phyloP scores from a whole-genome alignment of 1,140 invertebrate species.

The Trypoxylus dichotomus region DNA sequence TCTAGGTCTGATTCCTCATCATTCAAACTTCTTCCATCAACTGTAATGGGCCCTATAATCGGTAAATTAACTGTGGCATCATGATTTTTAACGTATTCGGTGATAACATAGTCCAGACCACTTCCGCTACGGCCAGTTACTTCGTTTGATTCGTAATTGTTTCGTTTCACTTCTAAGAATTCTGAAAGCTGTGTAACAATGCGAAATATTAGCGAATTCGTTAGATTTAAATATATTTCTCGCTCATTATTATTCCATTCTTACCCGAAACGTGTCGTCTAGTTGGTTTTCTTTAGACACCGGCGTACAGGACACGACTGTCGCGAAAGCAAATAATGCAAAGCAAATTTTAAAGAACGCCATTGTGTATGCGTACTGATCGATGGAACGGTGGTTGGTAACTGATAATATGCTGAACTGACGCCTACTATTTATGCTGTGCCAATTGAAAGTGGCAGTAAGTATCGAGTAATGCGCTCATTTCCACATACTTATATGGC shows the following conservation, averaged over 20 bases:
- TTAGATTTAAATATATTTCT: neutral
- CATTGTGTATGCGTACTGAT: slow-evolving; percentile 46
- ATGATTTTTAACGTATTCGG: slow-evolving; percentile 70
- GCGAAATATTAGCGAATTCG: neutral
- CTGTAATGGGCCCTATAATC: slow-evolving; percentile 68
- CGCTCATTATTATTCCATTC: neutral
- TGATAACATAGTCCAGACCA: slow-evolving; percentile 67
- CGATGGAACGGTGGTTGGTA: slow-evolving; percentile 24
- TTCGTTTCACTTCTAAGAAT: slow-evolving; percentile 70
- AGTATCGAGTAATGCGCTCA: slow-evolving; percentile 13
- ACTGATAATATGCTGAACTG: slow-evolving; percentile 36
- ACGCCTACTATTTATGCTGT: slow-evolving; percentile 38
- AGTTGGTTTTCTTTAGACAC: neutral
- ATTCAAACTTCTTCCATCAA: slow-evolving; percentile 73
- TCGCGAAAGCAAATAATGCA: slow-evolving; percentile 46
- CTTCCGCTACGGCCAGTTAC: slow-evolving; percentile 58
- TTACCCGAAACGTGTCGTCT: slow-evolving; percentile 5
- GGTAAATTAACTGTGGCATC: slow-evolving; percentile 75
- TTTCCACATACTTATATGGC: slow-evolving; percentile 29
- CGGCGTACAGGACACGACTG: neutral
- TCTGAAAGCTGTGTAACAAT: slow-evolving; percentile 54
- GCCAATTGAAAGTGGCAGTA: slow-evolving; percentile 34
- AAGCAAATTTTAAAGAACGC: slow-evolving; percentile 55
- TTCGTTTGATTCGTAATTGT: slow-evolving; percentile 58
- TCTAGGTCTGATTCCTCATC: slow-evolving; percentile 71